Evolutionary conservation across 1,140 invertebrate species (phyloP).

Genomic region (Conus betulinus): DNA sequence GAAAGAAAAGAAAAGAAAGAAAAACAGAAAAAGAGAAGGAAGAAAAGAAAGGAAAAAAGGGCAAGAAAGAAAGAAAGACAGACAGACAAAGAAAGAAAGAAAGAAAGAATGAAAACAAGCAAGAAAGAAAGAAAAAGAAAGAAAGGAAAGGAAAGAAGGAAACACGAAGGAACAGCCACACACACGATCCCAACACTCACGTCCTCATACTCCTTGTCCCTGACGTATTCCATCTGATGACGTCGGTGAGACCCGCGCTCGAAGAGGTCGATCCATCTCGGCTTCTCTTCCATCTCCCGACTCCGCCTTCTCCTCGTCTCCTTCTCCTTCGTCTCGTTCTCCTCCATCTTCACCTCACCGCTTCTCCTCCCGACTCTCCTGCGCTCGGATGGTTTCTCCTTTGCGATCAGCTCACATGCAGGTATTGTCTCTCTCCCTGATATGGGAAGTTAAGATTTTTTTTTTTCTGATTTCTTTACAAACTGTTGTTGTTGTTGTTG

Average conservation of each 20-base stretch:
- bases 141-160: background rate
- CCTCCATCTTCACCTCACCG: background rate
- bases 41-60: background rate
- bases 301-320: background rate
- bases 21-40: background rate
- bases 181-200: conserved; percentile 8
- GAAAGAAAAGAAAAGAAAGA: background rate
- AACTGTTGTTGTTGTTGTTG: no score
- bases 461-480: no score
- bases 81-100: background rate
- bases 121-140: background rate
- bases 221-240: conserved; percentile 8
- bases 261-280: conserved; percentile 28
- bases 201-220: conserved; percentile 31
- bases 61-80: background rate
- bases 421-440: no score
- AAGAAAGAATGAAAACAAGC: background rate
- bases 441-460: no score
- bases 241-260: conserved; percentile 28
- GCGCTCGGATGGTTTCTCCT: background rate
- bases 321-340: background rate
- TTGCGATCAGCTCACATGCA: no score
- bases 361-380: background rate
- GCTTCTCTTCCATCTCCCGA: background rate
- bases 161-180: background rate